Percentiles rank a stretch among this genome's conserved stretches.
phyloP scores from a whole-genome alignment of 2,113 vertebrate species.

The Puntigrus tetrazona region DNA sequence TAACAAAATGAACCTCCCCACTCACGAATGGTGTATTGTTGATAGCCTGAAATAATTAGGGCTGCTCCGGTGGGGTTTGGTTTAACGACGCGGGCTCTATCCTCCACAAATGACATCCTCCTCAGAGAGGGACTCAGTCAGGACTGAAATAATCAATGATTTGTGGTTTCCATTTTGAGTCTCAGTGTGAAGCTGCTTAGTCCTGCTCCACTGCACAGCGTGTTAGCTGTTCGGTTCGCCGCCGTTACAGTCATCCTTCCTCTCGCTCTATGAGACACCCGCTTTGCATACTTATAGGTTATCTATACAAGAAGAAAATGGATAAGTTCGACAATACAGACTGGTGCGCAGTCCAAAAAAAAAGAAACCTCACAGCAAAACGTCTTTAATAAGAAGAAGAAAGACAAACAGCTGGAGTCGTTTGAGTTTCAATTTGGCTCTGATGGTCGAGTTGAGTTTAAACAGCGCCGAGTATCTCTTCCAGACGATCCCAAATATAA shows the following conservation, averaged over 20 bases:
- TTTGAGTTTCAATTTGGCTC: neutral
- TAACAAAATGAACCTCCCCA: conserved; percentile 16
- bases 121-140: conserved; percentile 35
- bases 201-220: conserved; percentile 35
- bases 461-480: neutral
- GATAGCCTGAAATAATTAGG: conserved; percentile 48
- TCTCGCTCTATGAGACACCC: neutral
- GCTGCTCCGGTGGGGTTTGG: conserved; percentile 34
- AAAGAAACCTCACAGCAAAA: neutral
- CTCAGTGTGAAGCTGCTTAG: conserved; percentile 37
- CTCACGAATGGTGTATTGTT: conserved; percentile 14
- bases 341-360: neutral
- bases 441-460: neutral
- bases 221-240: neutral
- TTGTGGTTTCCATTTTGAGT: conserved; percentile 50
- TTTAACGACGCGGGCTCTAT: conserved; percentile 38
- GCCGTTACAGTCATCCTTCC: neutral
- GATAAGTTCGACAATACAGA: neutral
- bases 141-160: conserved; percentile 46
- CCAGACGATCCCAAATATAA: neutral
- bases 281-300: neutral
- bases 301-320: neutral
- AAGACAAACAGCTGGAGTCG: neutral
- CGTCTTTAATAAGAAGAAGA: neutral
- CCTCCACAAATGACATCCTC: conserved; percentile 44